These are phyloP conservation scores for Colossoma macropomum DNA, from an alignment of 2,113 vertebrate species.

Conservation along the genomic window DNA sequence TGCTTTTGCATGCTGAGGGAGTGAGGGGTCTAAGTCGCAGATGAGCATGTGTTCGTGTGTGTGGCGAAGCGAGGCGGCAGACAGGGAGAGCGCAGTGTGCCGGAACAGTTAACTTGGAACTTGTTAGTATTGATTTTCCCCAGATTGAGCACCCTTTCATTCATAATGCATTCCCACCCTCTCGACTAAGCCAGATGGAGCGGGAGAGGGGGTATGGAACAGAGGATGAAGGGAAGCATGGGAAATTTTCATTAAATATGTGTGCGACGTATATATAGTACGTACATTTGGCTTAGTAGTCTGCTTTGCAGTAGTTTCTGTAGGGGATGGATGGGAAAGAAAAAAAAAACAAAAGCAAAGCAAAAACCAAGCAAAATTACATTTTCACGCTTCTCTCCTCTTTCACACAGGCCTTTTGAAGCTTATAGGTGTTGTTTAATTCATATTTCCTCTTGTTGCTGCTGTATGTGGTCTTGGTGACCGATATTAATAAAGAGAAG, in stretches of 20 bases:
- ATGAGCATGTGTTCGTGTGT: slow-evolving; percentile 16
- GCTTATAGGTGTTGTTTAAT: slow-evolving; percentile 5
- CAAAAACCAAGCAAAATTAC: not conserved
- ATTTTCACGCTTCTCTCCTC: not conserved
- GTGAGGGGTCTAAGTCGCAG: slow-evolving; percentile 7
- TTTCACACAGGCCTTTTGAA: not conserved
- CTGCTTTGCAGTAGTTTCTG: not conserved
- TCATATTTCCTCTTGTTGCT: not conserved
- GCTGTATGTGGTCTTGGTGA: not conserved
- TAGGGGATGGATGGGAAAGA: not conserved
- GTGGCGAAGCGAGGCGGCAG: slow-evolving; percentile 25
- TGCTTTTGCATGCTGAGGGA: slow-evolving; percentile 23
- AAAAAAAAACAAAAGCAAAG: not conserved
- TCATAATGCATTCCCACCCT: slow-evolving; percentile 74
- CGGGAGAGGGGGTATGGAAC: slow-evolving; percentile 49
- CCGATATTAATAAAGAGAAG: not conserved
- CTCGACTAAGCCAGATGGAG: slow-evolving; percentile 25
- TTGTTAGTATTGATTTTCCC: slow-evolving; percentile 76
- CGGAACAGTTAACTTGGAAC: slow-evolving; percentile 67
- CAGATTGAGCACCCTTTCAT: slow-evolving; percentile 72
- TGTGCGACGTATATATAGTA: not conserved
- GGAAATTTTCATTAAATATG: slow-evolving; percentile 27
- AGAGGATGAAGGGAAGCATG: slow-evolving; percentile 27
- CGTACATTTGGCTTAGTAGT: not conserved
- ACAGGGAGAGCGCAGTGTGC: slow-evolving; percentile 29